These are phyloP conservation scores for Ophraella communa DNA, from an alignment of 2,888 invertebrate species.

Conservation along the genomic window DNA sequence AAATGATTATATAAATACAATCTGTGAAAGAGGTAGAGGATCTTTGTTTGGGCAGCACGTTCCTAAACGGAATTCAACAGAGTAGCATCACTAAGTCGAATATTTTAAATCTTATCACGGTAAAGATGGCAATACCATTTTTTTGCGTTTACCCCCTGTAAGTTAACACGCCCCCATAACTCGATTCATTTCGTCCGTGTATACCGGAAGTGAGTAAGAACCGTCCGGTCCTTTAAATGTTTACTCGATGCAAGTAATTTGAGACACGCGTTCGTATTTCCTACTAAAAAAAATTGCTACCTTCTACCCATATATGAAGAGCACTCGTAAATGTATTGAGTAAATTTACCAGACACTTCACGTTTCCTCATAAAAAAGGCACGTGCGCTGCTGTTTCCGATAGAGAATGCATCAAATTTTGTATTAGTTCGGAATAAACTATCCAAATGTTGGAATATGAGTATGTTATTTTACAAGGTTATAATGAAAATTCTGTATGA, in stretches of 20 bases:
- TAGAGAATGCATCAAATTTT: no score
- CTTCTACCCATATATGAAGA: background rate
- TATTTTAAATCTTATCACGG: no score
- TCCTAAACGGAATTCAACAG: no score
- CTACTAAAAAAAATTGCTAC: background rate
- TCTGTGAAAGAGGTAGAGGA: no score
- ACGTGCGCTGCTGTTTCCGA: slow-evolving; percentile 4
- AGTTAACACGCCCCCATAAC: background rate
- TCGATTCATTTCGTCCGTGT: background rate
- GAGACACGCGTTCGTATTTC: slow-evolving; percentile 4
- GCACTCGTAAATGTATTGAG: slow-evolving; percentile 3
- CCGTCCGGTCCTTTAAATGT: background rate
- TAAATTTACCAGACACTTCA: slow-evolving; percentile 1
- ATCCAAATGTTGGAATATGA: no score
- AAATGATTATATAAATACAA: no score
- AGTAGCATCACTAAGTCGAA: no score
- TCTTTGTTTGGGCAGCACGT: no score
- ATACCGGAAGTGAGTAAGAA: slow-evolving; percentile 7
- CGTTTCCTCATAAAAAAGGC: background rate
- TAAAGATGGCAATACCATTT: no score
- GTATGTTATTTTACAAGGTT: no score
- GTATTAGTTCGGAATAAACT: no score
- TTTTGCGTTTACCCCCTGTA: background rate
- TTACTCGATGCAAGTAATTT: slow-evolving; percentile 3
- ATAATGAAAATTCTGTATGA: no score